These are phyloP conservation scores for Tinea trinotella DNA, from an alignment of 2,888 invertebrate species.

Conservation along the genomic window DNA sequence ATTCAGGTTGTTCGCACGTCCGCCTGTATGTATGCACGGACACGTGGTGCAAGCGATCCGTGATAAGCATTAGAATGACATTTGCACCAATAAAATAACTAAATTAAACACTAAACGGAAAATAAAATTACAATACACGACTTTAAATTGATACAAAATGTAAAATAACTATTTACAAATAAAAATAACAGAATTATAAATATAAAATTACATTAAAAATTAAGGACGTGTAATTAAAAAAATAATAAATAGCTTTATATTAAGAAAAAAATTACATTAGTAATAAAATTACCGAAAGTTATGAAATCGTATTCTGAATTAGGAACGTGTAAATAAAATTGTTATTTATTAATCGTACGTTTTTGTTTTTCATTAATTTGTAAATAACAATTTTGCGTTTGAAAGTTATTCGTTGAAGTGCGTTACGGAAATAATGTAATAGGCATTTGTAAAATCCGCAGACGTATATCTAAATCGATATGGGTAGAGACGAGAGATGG, in stretches of 20 bases:
- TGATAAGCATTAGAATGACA: not conserved
- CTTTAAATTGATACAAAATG: not conserved
- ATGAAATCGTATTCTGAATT: too few relatives aligned
- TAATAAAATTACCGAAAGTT: too few relatives aligned
- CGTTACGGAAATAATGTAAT: not conserved
- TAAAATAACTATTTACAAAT: not conserved
- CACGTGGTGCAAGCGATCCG: not conserved
- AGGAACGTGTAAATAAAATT: too few relatives aligned
- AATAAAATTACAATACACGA: not conserved
- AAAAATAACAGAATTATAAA: too few relatives aligned
- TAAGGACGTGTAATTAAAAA: too few relatives aligned
- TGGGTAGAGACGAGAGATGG: slow-evolving; percentile 5
- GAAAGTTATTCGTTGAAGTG: too few relatives aligned
- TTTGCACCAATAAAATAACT: not conserved
- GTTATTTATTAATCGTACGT: too few relatives aligned
- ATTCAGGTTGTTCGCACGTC: slow-evolving; percentile 1
- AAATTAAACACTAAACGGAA: not conserved
- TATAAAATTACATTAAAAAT: too few relatives aligned
- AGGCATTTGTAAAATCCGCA: slow-evolving; percentile 12
- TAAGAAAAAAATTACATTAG: too few relatives aligned
- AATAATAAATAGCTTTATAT: too few relatives aligned
- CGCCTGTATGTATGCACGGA: slow-evolving; percentile 5
- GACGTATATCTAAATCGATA: slow-evolving; percentile 15
- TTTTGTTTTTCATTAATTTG: too few relatives aligned
- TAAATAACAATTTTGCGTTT: too few relatives aligned